Evolutionary conservation across 2,113 vertebrate genomes (phyloP).

Genomic region (Acrocephalus kingi): DNA sequence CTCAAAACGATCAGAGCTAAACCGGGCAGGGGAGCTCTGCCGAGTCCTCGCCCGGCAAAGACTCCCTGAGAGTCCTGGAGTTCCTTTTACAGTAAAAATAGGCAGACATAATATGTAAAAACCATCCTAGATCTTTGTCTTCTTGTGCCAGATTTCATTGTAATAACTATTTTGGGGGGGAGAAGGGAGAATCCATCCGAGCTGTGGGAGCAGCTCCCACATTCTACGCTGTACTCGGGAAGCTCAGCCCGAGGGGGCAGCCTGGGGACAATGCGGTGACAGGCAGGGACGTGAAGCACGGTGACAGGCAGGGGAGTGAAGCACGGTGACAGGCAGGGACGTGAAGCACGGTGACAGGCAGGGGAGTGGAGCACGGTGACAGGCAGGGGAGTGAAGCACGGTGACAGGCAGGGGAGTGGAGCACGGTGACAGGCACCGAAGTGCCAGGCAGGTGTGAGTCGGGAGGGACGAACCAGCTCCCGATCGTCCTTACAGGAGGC

Average conservation of each 20-base stretch:
- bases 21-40: background rate
- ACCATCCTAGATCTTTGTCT: background rate
- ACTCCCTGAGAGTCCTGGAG: background rate
- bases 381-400: too few relatives aligned
- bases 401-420: too few relatives aligned
- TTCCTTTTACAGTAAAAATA: background rate
- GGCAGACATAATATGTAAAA: background rate
- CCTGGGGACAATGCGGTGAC: too few relatives aligned
- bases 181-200: background rate
- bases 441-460: background rate
- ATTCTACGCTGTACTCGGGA: accelerated
- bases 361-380: too few relatives aligned
- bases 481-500: background rate
- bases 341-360: accelerated
- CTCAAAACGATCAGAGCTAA: background rate
- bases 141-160: background rate
- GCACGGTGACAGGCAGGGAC: too few relatives aligned
- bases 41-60: background rate
- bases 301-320: background rate
- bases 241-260: accelerated
- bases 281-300: too few relatives aligned
- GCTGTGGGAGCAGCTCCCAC: background rate
- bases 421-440: accelerated
- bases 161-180: background rate
- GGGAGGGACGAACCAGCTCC: background rate